Evolutionary conservation across 2,888 invertebrate genomes (phyloP).

Genomic region (Abrostola tripartita): DNA sequence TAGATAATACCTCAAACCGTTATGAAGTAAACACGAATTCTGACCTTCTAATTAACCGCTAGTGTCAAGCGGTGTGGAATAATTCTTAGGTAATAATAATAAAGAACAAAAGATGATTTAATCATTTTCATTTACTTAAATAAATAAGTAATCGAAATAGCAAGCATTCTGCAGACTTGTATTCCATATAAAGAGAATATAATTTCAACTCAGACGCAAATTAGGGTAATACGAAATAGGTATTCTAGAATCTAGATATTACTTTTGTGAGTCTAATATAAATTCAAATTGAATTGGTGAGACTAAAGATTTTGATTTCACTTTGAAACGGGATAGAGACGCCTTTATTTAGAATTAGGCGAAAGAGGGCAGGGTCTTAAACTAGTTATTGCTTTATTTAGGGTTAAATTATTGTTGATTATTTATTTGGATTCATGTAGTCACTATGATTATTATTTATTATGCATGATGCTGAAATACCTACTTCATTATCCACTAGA

Average conservation of each 20-base stretch:
- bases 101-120: too few species aligned
- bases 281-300: conserved; percentile 18
- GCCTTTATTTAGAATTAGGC: conserved; percentile 5
- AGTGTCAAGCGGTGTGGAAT: too few species aligned
- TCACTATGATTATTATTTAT: too few species aligned
- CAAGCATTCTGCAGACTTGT: not conserved
- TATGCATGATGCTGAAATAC: too few species aligned
- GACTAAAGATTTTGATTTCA: conserved; percentile 11
- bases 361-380: not conserved
- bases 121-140: not conserved
- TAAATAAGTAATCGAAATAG: not conserved
- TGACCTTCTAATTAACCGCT: too few species aligned
- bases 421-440: not conserved
- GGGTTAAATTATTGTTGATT: not conserved
- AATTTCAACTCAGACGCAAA: not conserved
- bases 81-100: too few species aligned
- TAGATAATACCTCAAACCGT: too few species aligned
- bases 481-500: too few species aligned
- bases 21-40: too few species aligned
- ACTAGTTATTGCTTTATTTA: not conserved
- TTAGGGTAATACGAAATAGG: conserved; percentile 2
- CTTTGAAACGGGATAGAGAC: not conserved
- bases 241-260: conserved; percentile 16
- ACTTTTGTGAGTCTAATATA: conserved; percentile 5
- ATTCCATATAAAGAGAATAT: not conserved